Conservation (phyloP, 2,113 vertebrate genomes). For the Cyphotilapia sp. region DNA sequence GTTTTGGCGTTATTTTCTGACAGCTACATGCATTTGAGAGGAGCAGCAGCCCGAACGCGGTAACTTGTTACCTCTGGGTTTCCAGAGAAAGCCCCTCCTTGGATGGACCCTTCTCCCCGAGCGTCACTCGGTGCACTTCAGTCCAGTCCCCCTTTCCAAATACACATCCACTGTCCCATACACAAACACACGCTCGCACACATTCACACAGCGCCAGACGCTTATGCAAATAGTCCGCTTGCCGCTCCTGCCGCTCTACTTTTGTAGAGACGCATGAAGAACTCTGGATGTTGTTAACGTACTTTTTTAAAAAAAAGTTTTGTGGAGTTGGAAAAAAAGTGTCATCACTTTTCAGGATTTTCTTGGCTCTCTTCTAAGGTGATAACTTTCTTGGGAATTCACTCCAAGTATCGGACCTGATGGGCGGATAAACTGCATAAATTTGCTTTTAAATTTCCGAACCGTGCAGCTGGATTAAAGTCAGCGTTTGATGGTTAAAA, state of each 20-base stretch:
- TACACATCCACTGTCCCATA: not conserved
- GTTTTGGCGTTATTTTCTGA: not conserved
- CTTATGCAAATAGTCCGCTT: conserved; percentile 1
- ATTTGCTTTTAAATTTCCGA: not conserved
- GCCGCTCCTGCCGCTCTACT: not conserved
- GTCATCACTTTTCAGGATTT: not conserved
- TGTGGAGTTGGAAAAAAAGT: conserved; percentile 2
- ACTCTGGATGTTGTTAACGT: not conserved
- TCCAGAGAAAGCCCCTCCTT: conserved; percentile 48
- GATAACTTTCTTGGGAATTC: not conserved
- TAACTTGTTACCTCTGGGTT: not conserved
- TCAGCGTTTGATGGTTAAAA: conserved; percentile 8
- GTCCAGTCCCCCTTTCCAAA: conserved; percentile 30
- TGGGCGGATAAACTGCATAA: conserved; percentile 2
- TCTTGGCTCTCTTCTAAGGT: not conserved
- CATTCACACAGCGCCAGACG: not conserved
- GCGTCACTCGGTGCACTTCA: conserved; percentile 46
- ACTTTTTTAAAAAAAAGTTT: not conserved
- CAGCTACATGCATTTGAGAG: not conserved
- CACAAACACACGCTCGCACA: not conserved
- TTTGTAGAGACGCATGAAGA: not conserved
- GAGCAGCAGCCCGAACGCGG: not conserved
- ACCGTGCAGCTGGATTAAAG: conserved; percentile 20
- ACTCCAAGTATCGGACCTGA: not conserved
- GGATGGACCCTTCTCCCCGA: conserved; percentile 13